These are phyloP conservation scores for Microtus ochrogaster DNA, from an alignment of 2,113 vertebrate species.

Conservation along the genomic window DNA sequence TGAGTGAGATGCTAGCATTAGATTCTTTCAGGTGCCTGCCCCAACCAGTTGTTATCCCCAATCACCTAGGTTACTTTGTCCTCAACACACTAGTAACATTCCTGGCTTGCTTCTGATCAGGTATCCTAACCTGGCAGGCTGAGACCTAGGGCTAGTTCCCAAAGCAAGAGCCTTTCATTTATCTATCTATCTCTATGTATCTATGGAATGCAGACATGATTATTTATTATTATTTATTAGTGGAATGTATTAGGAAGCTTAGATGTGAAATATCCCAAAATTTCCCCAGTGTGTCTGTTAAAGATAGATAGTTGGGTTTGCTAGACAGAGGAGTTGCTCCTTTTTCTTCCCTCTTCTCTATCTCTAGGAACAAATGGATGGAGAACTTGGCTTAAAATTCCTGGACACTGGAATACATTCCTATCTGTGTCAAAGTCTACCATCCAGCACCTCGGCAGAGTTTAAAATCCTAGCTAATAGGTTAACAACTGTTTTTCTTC, in stretches of 20 bases:
- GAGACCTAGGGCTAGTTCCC: constrained; percentile 59
- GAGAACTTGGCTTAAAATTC: constrained; percentile 80
- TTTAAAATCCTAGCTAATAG: constrained; percentile 92
- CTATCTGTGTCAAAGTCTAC: constrained; percentile 85
- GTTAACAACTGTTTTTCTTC: constrained; percentile 93
- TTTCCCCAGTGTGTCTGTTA: constrained; percentile 64
- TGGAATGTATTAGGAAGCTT: constrained; percentile 5
- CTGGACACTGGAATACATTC: constrained; percentile 84
- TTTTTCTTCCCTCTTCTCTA: neutral
- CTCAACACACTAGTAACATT: constrained; percentile 7
- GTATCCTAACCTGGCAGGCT: constrained; percentile 1
- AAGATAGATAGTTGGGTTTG: constrained; percentile 69
- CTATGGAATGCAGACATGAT: constrained; percentile 47
- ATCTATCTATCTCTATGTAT: too few relatives aligned
- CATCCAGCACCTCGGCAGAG: constrained; percentile 86
- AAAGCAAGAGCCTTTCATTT: constrained; percentile 58
- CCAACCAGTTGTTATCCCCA: neutral
- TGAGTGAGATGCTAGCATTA: neutral
- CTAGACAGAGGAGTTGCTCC: neutral
- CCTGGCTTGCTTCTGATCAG: constrained; percentile 55
- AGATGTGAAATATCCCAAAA: constrained; percentile 68
- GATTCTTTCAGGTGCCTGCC: neutral
- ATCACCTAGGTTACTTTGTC: neutral
- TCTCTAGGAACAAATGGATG: constrained; percentile 71
- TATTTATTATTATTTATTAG: too few relatives aligned